Base-by-base conservation (phyloP, 1,140 invertebrate species). In the Idris sp. region DNA sequence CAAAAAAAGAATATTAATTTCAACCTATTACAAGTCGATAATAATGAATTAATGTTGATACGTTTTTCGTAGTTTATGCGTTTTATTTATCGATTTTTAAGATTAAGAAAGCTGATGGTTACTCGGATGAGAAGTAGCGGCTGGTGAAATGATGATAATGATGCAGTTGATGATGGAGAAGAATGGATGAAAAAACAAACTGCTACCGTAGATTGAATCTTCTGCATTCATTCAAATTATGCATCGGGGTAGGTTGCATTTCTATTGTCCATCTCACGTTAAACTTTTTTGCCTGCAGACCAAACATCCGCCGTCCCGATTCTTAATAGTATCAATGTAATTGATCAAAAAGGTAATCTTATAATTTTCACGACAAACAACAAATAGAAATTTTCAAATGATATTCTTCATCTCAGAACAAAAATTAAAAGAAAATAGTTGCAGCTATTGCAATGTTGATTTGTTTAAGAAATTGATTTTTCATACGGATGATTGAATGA, bases 241-340 rank as follows among this genome's bases (percentile, higher is more conserved):
- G 64, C 54, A 68, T 48, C 43, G 67, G 61, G 62, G 77, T 76
- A 73, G 71, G 44, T 56, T 64, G 69, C 44, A 51, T 22, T 75
- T 38, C 58, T 73, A 75, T 79, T 77, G 77, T 79, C 67, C 72
- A 59, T 22, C 18, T 48, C 33, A 35, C 28, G 64, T 53, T 35
- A 10, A 40, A 13, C 44, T 77, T 74, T n/a, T 73, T 74, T 69
- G 28, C 64, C 33, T 49, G 43, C 31, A 61, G 65, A 78, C 65
- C 19, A 73, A 74, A 79, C 46, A 69, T 73, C 46, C 54, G 13
- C 56, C 31, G 54, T 59, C 40, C 62, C 35, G 59, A 75, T 61
- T 81, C 78, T 83, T 83, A 83, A 83, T 84, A 79, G 79, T 84
- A 85, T 84, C 78, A 80, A 83, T 84, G 84, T 86, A 83, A 79